phyloP scores from a whole-genome alignment of 2,797 vertebrate genomes.

The Notoglanidium macrostoma region DNA sequence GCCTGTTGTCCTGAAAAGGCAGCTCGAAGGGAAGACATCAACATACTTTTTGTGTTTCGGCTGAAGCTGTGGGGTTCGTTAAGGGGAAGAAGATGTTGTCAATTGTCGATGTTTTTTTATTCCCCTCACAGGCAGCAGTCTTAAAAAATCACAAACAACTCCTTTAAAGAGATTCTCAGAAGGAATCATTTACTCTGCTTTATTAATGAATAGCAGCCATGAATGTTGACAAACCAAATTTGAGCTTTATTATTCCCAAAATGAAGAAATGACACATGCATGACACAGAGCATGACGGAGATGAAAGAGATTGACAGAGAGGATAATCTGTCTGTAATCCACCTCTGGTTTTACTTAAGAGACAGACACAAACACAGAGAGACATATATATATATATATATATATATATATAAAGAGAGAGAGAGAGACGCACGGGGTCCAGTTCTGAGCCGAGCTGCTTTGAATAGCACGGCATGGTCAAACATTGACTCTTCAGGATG shows the following conservation, averaged over 20 bases:
- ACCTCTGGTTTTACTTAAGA: background rate
- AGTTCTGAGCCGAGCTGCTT: constrained; percentile 14
- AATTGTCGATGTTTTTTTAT: background rate
- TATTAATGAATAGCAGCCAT: background rate
- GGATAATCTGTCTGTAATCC: background rate
- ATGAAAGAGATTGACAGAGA: background rate
- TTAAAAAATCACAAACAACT: background rate
- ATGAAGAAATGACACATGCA: background rate
- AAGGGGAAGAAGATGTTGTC: background rate
- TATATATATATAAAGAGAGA: background rate
- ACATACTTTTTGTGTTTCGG: background rate
- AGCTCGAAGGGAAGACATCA: background rate
- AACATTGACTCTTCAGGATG: constrained; percentile 47
- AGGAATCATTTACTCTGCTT: background rate
- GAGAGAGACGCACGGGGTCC: constrained; percentile 10
- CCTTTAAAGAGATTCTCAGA: background rate
- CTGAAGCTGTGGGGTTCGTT: background rate
- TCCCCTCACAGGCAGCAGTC: background rate
- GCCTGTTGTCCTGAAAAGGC: no score
- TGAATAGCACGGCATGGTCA: constrained; percentile 41
- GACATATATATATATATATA: background rate
- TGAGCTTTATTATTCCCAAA: background rate
- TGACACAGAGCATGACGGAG: background rate
- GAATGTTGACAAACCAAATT: background rate
- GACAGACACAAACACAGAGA: background rate